These are phyloP conservation scores for Mellilla xanthometata DNA, from an alignment of 2,888 invertebrate genomes.

Conservation along the genomic window DNA sequence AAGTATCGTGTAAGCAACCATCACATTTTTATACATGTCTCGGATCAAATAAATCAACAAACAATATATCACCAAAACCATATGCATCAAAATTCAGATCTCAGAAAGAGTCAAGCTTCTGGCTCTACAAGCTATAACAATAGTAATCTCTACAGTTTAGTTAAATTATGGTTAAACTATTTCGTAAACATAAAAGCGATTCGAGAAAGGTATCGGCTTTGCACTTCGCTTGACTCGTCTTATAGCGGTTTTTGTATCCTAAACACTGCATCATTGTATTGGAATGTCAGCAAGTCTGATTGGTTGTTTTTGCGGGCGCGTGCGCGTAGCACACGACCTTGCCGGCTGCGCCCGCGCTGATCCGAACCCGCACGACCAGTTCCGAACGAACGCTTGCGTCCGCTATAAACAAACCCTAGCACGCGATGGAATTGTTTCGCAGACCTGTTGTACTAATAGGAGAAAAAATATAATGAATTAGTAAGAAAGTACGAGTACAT, in stretches of 20 bases:
- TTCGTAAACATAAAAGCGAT: no score
- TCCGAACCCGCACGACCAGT: slow-evolving; percentile 68
- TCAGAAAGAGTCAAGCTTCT: no score
- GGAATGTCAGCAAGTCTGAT: slow-evolving; percentile 55
- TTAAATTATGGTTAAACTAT: no score
- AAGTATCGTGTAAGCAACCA: slow-evolving; percentile 31
- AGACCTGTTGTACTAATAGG: slow-evolving; percentile 17
- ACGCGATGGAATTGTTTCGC: slow-evolving; percentile 61
- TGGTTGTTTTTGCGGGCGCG: slow-evolving; percentile 66
- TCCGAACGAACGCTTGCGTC: slow-evolving; percentile 42
- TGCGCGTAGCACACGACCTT: slow-evolving; percentile 65
- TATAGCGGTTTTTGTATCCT: slow-evolving; percentile 34
- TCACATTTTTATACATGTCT: slow-evolving; percentile 18
- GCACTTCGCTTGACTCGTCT: no score
- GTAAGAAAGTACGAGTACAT: no score
- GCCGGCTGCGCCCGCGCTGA: slow-evolving; percentile 58
- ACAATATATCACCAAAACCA: no score
- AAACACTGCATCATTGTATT: slow-evolving; percentile 52
- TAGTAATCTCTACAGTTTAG: no score
- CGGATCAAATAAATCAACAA: no score
- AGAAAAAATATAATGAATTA: slow-evolving; percentile 22
- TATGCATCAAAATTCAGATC: no score
- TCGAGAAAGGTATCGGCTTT: no score
- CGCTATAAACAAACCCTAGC: slow-evolving; percentile 69
- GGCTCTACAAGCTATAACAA: no score